These are phyloP conservation scores for Zaprionus gabonicus DNA, from an alignment of 1,140 invertebrate species.

Conservation along the genomic window DNA sequence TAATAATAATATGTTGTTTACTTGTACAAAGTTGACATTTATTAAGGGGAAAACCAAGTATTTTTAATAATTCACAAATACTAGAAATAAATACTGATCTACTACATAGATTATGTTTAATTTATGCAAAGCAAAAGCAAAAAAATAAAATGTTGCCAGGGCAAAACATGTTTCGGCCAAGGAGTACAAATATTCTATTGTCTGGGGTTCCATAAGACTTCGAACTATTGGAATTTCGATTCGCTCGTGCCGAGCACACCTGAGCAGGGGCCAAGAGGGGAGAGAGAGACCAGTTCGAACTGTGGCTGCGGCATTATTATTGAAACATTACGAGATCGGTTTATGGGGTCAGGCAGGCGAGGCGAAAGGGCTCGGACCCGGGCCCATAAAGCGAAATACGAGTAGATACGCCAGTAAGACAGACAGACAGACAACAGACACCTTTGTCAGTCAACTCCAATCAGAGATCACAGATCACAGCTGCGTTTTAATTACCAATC, in stretches of 20 bases:
- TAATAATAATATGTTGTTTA: too few relatives aligned
- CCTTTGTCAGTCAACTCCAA: slow-evolving; percentile 45
- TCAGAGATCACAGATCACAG: slow-evolving; percentile 55
- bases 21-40: too few relatives aligned
- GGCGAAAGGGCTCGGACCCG: slow-evolving; percentile 48
- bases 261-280: slow-evolving; percentile 15
- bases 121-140: background rate
- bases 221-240: background rate
- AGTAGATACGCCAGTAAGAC: slow-evolving; percentile 12
- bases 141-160: background rate
- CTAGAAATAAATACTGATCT: background rate
- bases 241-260: slow-evolving; percentile 79
- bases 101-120: background rate
- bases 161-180: slow-evolving; percentile 31
- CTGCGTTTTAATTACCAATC: slow-evolving; percentile 66
- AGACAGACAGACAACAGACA: slow-evolving; percentile 31
- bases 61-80: background rate
- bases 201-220: background rate
- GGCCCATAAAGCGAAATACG: slow-evolving; percentile 24
- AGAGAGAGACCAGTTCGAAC: slow-evolving; percentile 56
- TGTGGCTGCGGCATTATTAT: slow-evolving; percentile 59
- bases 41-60: background rate
- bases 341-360: slow-evolving; percentile 57
- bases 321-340: slow-evolving; percentile 72
- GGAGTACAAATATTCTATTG: slow-evolving; percentile 52